Evolutionary conservation across 2,888 invertebrate species (phyloP), one percentile per base, ranked within the genome.

Genomic region (Lissonota sp.): DNA sequence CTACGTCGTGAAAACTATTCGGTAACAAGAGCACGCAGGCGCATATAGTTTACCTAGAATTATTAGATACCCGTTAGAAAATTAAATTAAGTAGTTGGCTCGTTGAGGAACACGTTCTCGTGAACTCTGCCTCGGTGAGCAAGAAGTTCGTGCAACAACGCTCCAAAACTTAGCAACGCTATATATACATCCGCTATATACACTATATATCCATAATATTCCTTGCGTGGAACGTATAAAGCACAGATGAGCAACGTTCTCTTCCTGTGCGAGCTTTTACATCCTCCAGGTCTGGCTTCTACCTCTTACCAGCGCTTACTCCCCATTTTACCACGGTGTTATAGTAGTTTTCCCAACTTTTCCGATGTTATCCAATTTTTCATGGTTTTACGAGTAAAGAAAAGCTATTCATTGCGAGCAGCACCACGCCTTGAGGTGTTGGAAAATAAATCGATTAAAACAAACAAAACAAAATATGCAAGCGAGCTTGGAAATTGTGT

Each of bases 61-160:
- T 78, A 78, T 78, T 78, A 74, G 74, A 71, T 70, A 66, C 60
- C 66, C 66, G 74, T 71, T 81, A 71, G 62, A 74, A 78, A 74
- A 78, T 78, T 70, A 74, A 74, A 81, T 81, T 81, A 78, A 78
- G 70, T 74, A 66, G 70, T 66, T 78, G 66, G 74, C 67, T 71
- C 66, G 78, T 81, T 73, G 74, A 64, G 74, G 60, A 78, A 78
- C 78, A 66, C 74, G 74, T 81, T 81, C 74, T 74, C 69, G 26
- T 51, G 58, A 37, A 49, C 14, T 66, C 51, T 71, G 57, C 69
- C 60, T 73, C 69, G 70, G 55, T 58, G 74, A 57, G 66, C 74
- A 55, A 71, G 49, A 80, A 77, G 76, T 81, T 74, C 57, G 53
- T 37, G 44, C 74, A 73, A 78, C 74, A 70, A 74, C 70, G 74